Conservation (phyloP, 2,113 vertebrate species). For the Nesogale talazaci region DNA sequence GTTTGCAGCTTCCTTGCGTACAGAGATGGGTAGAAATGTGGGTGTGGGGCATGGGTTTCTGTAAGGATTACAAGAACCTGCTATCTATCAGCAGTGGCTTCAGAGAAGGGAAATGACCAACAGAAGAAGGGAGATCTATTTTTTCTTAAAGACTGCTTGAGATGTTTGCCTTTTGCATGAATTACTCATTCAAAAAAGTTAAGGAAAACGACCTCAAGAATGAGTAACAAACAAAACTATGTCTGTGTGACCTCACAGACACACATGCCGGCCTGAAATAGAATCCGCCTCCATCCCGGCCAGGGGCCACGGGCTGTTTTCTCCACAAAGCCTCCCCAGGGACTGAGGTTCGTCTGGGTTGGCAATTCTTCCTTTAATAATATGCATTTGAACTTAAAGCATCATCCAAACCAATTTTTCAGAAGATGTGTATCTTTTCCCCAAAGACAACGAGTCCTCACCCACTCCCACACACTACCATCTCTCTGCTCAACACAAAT, state of each 20-base stretch:
- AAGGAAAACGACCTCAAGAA: conserved; percentile 60
- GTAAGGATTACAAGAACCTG: background rate
- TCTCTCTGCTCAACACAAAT: background rate
- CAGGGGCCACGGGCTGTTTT: conserved; percentile 34
- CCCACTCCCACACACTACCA: background rate
- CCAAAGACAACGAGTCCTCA: background rate
- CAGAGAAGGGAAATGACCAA: conserved; percentile 41
- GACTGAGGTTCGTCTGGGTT: conserved; percentile 43
- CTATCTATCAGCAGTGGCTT: background rate
- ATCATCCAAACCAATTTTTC: background rate
- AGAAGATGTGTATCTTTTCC: background rate
- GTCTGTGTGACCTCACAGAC: conserved; percentile 65
- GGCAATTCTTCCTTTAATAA: conserved; percentile 31
- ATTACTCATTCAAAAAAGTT: conserved; percentile 69
- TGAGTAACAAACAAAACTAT: conserved; percentile 75
- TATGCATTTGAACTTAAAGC: conserved; percentile 31
- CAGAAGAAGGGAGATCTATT: conserved; percentile 13
- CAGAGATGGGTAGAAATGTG: background rate
- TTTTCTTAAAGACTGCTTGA: conserved; percentile 59
- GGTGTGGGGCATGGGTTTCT: background rate
- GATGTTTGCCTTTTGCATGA: conserved; percentile 65
- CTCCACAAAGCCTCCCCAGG: conserved; percentile 43
- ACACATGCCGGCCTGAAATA: conserved; percentile 56
- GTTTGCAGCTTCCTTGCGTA: too few species aligned
- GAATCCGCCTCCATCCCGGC: conserved; percentile 38